Percentiles rank a stretch among this genome's conserved stretches.
Conservation (phyloP, 1,140 invertebrate genomes). For the Chironomus tepperi region DNA sequence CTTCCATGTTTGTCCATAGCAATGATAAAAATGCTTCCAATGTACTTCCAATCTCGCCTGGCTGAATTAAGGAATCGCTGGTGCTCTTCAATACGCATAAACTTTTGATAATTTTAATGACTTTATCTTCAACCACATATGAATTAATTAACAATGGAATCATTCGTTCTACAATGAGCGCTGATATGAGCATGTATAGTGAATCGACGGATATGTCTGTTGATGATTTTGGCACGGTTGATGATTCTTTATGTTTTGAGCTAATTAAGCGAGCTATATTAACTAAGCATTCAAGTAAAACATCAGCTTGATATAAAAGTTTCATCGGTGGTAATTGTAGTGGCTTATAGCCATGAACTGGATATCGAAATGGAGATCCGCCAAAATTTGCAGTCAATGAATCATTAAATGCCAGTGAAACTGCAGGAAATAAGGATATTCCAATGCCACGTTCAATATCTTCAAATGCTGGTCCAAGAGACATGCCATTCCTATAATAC, state of each 20-base stretch:
- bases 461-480: constrained; percentile 64
- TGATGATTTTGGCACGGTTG: constrained; percentile 23
- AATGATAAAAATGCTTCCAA: constrained; percentile 42
- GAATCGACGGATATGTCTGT: constrained; percentile 38
- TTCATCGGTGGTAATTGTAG: constrained; percentile 52
- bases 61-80: constrained; percentile 26
- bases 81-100: constrained; percentile 30
- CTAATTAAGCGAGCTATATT: constrained; percentile 44
- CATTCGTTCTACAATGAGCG: constrained; percentile 47
- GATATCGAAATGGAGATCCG: constrained; percentile 58
- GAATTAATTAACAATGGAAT: constrained; percentile 45
- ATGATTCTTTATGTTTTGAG: constrained; percentile 28
- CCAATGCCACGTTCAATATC: constrained; percentile 60
- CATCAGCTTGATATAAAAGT: constrained; percentile 45
- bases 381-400: constrained; percentile 75
- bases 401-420: constrained; percentile 66
- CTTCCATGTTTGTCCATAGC: constrained; percentile 59
- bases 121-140: constrained; percentile 48
- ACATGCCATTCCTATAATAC: constrained; percentile 64
- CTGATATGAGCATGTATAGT: constrained; percentile 43
- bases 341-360: constrained; percentile 55
- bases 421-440: constrained; percentile 67
- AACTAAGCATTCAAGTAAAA: constrained; percentile 50
- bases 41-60: constrained; percentile 31
- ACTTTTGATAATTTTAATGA: constrained; percentile 44